Conservation (phyloP, 2,113 vertebrate genomes). For the Gallinago media region DNA sequence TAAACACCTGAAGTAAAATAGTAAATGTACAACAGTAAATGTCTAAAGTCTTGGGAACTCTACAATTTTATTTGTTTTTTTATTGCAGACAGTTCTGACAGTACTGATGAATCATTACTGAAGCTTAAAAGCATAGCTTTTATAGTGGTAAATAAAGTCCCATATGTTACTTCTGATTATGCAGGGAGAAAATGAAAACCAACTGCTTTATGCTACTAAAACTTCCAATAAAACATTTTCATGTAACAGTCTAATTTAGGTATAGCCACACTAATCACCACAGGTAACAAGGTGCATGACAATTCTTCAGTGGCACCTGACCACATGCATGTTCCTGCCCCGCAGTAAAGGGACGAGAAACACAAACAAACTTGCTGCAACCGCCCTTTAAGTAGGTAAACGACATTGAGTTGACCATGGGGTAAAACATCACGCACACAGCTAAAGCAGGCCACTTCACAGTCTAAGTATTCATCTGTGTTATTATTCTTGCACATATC, state of each 20-base stretch:
- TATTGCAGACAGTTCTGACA: not conserved
- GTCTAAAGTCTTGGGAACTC: not conserved
- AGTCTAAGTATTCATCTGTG: not conserved
- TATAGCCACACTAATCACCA: not conserved
- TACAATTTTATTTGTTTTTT: not conserved
- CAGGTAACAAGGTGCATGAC: not conserved
- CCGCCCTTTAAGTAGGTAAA: not conserved
- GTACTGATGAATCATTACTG: not conserved
- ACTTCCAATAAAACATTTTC: not conserved
- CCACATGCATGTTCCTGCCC: fast-evolving
- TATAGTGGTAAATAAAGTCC: not conserved
- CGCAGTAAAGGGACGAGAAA: not conserved
- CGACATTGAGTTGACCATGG: not conserved
- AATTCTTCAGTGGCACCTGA: not conserved
- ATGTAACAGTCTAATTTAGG: not conserved
- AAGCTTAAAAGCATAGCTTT: not conserved
- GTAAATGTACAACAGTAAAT: not conserved
- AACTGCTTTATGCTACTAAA: not conserved
- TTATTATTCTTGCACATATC: not conserved
- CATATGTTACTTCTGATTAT: not conserved
- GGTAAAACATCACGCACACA: not conserved
- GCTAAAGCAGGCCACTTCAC: not conserved
- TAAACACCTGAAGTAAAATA: not conserved
- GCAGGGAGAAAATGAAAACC: not conserved
- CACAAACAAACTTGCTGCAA: not conserved